Base-by-base conservation (phyloP, 2,797 vertebrate genomes). In the Bufotes viridis region DNA sequence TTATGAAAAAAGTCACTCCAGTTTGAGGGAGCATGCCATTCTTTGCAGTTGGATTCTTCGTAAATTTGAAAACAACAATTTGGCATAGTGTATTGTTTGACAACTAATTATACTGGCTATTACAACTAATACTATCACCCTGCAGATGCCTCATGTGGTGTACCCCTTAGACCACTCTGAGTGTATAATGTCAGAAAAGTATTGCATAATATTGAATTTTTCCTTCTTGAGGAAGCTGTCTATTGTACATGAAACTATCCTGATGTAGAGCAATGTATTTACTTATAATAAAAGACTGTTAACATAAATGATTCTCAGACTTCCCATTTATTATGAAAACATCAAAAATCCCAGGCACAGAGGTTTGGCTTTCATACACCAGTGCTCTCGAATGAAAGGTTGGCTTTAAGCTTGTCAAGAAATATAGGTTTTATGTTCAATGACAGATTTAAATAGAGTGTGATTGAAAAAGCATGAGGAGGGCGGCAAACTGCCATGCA, bases 401-500 rank as follows among this genome's bases (percentile, higher is more conserved):
- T 74, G 65, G 76, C 76, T 80, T 78, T 53, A 42, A 65, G 26
- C 57, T 60, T 1, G 65, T 76, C 60, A 61, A 84, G 65, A 84
- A 84, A 81, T 84, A 22, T 72, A 57, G 34, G 24, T 78, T 88
- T 88, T 78, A 60, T 53, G 61, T 74, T 88, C 24, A 81, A 65
- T 4, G 13, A 72, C 2, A 18, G 74, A 11, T 70, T 72, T 74
- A n/a, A 70, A 57, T 70, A 34, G 53, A 70, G 76, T 60, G 51
- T 74, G 82, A 67, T 78, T 84, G 76, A 14, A 63, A 74, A 72
- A 88, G 72, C 82, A 29, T 20, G 22, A 85, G 57, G 49, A 87
- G 82, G 87, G 60, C 57, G 74, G 75, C 82, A 84, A 24, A 29
- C n/a, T 84, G 63, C 87, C 81, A 83, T 84, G 61, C 26, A 22